Conservation (phyloP, 35 echinoderm and acorn worm species). For the Apostichopus parvimensis region DNA sequence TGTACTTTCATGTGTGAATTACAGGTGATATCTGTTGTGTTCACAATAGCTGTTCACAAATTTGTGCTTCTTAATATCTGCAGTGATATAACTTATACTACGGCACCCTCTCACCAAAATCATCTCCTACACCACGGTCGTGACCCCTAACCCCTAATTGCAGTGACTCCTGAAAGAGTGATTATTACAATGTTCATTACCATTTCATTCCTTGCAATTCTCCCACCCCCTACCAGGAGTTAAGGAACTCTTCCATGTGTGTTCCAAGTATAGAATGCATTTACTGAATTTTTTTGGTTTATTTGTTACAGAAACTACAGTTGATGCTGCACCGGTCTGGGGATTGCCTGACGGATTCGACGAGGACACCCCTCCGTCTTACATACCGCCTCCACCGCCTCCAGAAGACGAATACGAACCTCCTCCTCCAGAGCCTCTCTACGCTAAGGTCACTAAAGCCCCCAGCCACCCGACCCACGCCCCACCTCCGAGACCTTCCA, state of each 20-base stretch:
- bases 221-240: background rate
- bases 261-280: no score
- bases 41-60: no score
- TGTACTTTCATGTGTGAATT: no score
- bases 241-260: background rate
- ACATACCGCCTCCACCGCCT: slow-evolving; percentile 25
- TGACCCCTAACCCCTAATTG: no score
- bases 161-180: no score
- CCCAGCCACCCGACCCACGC: slow-evolving; percentile 15
- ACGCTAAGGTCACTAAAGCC: slow-evolving; percentile 9
- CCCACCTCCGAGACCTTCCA: slow-evolving; percentile 41
- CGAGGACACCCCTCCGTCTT: slow-evolving; percentile 29
- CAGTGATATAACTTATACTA: no score
- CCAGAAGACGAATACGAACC: slow-evolving; percentile 14
- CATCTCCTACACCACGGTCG: no score
- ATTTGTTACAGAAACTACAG: background rate
- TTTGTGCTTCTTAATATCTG: no score
- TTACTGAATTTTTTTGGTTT: background rate
- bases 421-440: slow-evolving; percentile 50
- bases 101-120: no score
- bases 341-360: slow-evolving; percentile 43
- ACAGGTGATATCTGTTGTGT: no score
- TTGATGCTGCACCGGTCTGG: slow-evolving; percentile 44
- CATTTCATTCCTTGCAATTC: no score
- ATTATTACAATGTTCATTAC: no score